Conservation (phyloP, 2,888 invertebrate genomes). For the Pegoplata infirma region DNA sequence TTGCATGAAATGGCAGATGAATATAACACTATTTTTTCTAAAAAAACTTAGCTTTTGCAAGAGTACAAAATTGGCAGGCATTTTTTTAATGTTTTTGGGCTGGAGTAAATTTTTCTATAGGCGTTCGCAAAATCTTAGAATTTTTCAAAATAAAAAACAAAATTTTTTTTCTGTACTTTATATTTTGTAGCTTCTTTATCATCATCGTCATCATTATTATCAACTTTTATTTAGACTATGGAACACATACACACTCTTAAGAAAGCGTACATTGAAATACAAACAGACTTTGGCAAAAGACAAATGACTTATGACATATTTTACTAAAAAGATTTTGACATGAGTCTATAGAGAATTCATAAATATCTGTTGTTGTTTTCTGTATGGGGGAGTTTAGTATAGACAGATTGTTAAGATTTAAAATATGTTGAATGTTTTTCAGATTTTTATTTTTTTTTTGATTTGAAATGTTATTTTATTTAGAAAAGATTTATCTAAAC, state of each 20-base stretch:
- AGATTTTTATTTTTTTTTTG: not conserved
- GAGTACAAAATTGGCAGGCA: too few species aligned
- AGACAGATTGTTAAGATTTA: constrained; percentile 1
- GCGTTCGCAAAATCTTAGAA: too few species aligned
- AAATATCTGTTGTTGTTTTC: constrained; percentile 45
- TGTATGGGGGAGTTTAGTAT: not conserved
- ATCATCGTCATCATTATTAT: not conserved
- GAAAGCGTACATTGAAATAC: not conserved
- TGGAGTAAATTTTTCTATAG: too few species aligned
- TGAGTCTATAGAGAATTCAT: constrained; percentile 52
- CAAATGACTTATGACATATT: constrained; percentile 59
- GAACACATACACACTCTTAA: not conserved
- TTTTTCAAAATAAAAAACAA: too few species aligned
- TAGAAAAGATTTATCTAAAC: constrained; percentile 17
- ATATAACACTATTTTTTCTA: too few species aligned
- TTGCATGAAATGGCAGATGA: too few species aligned
- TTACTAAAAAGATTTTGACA: constrained; percentile 54
- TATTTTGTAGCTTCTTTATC: not conserved
- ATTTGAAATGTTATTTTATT: constrained; percentile 8
- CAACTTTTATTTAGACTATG: not conserved
- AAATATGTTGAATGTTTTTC: constrained; percentile 3
- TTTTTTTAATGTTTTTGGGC: too few species aligned
- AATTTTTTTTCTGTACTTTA: too few species aligned
- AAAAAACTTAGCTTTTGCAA: too few species aligned
- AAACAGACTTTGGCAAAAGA: constrained; percentile 36